Evolutionary conservation across 2,888 invertebrate species (phyloP).

Genomic region (Trissoscelio sp.): DNA sequence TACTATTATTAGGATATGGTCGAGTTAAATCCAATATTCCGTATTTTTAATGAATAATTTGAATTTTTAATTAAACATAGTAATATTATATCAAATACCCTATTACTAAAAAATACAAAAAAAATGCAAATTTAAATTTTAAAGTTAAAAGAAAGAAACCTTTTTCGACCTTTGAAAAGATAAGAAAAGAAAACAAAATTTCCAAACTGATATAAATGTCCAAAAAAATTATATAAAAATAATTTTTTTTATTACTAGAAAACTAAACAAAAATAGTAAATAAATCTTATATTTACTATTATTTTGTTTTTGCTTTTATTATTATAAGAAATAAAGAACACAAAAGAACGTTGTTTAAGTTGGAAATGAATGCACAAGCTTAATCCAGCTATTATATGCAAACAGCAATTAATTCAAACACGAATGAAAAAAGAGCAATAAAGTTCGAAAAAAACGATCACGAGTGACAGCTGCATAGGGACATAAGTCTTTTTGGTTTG

Average conservation of each 20-base stretch:
- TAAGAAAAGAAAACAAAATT: background rate
- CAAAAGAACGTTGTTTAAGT: constrained; percentile 10
- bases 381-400: constrained; percentile 40
- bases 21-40: constrained; percentile 13
- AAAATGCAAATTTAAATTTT: no score
- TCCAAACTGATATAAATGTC: background rate
- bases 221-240: no score
- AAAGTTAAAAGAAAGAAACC: no score
- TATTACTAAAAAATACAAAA: no score
- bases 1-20: constrained; percentile 67
- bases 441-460: constrained; percentile 45
- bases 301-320: constrained; percentile 3
- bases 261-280: background rate
- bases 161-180: no score
- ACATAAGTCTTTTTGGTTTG: constrained; percentile 69
- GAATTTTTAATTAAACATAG: no score
- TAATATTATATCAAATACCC: no score
- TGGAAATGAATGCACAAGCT: constrained; percentile 28
- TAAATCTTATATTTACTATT: constrained; percentile 13
- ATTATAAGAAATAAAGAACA: constrained; percentile 2
- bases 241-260: no score
- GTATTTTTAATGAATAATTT: background rate
- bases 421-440: constrained; percentile 51
- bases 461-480: constrained; percentile 72
- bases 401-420: constrained; percentile 53